Evolutionary conservation across 1,140 invertebrate genomes (phyloP), one percentile per base, ranked within the genome.

Genomic region (Ooceraea biroi): DNA sequence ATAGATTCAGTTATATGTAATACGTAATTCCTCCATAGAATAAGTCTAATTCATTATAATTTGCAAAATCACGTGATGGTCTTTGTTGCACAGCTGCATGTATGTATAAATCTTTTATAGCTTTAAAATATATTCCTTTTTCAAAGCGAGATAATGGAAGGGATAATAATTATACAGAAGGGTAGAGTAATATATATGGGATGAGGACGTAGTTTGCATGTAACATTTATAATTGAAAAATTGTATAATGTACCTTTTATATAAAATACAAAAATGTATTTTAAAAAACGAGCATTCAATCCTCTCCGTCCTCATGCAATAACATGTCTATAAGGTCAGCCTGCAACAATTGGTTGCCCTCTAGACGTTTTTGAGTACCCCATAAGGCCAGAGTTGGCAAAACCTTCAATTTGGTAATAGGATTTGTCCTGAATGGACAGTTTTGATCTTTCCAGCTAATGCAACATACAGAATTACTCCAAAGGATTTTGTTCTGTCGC

Each of bases 311-410:
- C 36, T 36, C 36, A 2, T 50, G 94, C 77, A 97, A 95, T 48
- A 97, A 90, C 96, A 97, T 96, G 85, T 96, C 95, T 27, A 97
- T 94, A 0, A 97, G 94, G 30, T 97, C 96, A 69, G 94, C 85
- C 77, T 97, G 96, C 58, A 95, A 95, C 88, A 96, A 97, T 82
- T 97, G 95, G 73, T 96, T 95, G 36, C 97, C 97, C 92, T 97
- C 96, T 11, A 98, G 91, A 74, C 96, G 95, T 91, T 97, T 96
- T 0, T 97, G 96, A 1, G 95, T 95, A 85, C 96, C 96, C 97
- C 97, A 98, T 90, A 94, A 95, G 41, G 96, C 93, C 14, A 98
- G 91, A 0, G 97, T 97, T 0, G 97, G 97, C 58, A 98, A 94
- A 22, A 97, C 96, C 85, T 96, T 95, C 57, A 98, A 91, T 87